These are phyloP conservation scores for Myotis yumanensis DNA, from an alignment of 2,113 vertebrate species.

Conservation along the genomic window DNA sequence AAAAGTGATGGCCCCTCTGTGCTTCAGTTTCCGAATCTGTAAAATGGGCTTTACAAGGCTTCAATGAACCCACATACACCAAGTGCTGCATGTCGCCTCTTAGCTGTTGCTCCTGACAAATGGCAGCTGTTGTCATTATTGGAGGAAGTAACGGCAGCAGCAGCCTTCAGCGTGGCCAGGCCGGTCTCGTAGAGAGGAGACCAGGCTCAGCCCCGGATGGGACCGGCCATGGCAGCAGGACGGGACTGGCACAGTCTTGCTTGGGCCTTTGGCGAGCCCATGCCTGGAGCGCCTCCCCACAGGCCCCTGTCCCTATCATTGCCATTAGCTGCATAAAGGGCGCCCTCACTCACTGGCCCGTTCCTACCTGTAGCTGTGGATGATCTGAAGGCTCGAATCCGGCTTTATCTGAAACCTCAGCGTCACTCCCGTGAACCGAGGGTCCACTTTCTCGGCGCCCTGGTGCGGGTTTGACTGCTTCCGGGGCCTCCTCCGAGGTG, in stretches of 20 bases:
- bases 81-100: not conserved
- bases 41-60: not conserved
- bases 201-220: not conserved
- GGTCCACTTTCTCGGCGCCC: constrained; percentile 85
- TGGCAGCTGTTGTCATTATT: not conserved
- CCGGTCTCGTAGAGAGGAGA: not conserved
- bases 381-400: constrained; percentile 84
- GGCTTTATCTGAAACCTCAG: constrained; percentile 86
- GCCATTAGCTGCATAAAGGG: not conserved
- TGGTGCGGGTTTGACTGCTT: constrained; percentile 87
- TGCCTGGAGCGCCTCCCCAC: not conserved
- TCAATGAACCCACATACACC: not conserved
- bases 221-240: too few species aligned
- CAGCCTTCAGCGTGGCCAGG: not conserved
- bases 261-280: too few species aligned
- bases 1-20: not conserved
- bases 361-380: constrained; percentile 87
- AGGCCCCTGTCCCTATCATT: not conserved
- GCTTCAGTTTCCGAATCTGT: not conserved
- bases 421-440: constrained; percentile 87
- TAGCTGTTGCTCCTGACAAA: not conserved
- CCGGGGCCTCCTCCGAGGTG: constrained; percentile 76
- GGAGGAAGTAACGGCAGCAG: not conserved
- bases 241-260: not conserved
- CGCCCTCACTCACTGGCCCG: not conserved